phyloP scores from a whole-genome alignment of 2,113 vertebrate species.

The Tautogolabrus adspersus region DNA sequence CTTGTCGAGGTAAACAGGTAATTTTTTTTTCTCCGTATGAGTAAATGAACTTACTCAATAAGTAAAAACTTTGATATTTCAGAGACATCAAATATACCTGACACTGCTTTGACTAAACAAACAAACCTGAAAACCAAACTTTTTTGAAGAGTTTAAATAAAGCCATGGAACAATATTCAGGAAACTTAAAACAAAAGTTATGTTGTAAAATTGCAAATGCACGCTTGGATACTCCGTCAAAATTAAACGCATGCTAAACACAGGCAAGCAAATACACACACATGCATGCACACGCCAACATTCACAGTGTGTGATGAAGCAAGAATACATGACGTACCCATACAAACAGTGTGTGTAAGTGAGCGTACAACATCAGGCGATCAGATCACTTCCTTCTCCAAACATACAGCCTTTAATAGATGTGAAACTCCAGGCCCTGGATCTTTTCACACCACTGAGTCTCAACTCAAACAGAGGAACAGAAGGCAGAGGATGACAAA shows the following conservation, averaged over 20 bases:
- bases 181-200: neutral
- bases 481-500: conserved; percentile 37
- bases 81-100: conserved; percentile 12
- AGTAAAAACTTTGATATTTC: conserved; percentile 30
- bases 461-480: conserved; percentile 57
- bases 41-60: conserved; percentile 32
- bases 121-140: neutral
- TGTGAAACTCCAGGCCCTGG: conserved; percentile 57
- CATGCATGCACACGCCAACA: neutral
- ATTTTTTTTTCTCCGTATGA: conserved; percentile 8
- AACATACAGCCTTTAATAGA: conserved; percentile 69
- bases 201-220: neutral
- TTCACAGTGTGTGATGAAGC: conserved; percentile 33
- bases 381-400: conserved; percentile 71
- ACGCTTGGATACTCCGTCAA: neutral
- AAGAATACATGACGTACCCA: conserved; percentile 41
- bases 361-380: conserved; percentile 67
- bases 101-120: neutral
- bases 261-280: neutral
- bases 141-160: conserved; percentile 12
- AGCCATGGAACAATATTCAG: neutral
- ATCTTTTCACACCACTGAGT: conserved; percentile 69
- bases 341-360: conserved; percentile 69
- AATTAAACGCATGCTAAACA: conserved; percentile 6
- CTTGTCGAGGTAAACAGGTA: conserved; percentile 24